Evolutionary conservation across 2,113 vertebrate species (phyloP).

Genomic region (Dipodomys stephensi): DNA sequence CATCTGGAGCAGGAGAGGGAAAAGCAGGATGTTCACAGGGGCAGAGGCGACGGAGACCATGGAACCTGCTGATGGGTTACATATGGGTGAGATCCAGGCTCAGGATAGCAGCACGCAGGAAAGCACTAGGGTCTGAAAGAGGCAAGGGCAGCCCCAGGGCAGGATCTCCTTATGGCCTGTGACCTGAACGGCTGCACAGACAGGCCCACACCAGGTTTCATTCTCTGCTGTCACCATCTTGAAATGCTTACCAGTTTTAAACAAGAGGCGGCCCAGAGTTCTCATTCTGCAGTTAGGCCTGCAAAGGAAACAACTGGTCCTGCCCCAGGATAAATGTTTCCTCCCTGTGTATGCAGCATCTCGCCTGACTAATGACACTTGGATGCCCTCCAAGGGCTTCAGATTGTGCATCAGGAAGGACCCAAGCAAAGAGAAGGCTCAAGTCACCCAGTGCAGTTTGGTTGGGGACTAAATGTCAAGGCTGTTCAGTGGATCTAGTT

Average conservation of each 20-base stretch:
- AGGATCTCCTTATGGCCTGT: background rate
- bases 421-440: background rate
- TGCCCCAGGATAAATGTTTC: background rate
- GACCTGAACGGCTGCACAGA: too few relatives aligned
- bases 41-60: background rate
- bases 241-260: background rate
- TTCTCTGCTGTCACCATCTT: background rate
- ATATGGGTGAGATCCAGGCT: accelerated
- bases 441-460: background rate
- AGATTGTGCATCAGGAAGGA: background rate
- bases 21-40: background rate
- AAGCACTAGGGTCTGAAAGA: background rate
- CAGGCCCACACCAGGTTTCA: too few relatives aligned
- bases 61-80: background rate
- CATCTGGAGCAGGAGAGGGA: background rate
- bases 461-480: background rate
- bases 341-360: background rate
- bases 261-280: background rate
- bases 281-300: background rate
- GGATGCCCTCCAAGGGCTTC: constrained; percentile 40
- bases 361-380: background rate
- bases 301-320: background rate
- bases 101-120: background rate
- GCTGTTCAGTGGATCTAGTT: background rate
- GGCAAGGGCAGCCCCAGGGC: background rate